Percentiles rank a stretch among this genome's conserved stretches.
Evolutionary conservation across 2,888 invertebrate genomes (phyloP).

Genomic region (Parapristionchus giblindavisi): DNA sequence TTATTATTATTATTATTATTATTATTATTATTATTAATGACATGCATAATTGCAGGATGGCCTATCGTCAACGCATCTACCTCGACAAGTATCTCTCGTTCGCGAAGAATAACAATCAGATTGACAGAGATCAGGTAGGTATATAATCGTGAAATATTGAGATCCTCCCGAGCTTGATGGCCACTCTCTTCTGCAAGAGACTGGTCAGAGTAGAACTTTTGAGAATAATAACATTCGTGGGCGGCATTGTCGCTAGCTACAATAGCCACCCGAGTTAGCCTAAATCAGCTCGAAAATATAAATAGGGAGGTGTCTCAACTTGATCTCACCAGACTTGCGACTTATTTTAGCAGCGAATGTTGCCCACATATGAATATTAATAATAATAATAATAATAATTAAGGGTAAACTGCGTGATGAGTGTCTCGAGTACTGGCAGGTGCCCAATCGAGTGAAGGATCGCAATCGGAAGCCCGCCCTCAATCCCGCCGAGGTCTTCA

Average conservation of each 20-base stretch:
- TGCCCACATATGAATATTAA: no score
- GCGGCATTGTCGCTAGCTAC: no score
- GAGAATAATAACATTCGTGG: no score
- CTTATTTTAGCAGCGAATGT: no score
- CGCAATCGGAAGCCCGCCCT: constrained; percentile 5
- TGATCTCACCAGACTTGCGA: no score
- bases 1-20: neutral
- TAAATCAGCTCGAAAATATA: no score
- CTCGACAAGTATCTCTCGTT: constrained; percentile 66
- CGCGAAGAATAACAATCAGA: constrained; percentile 61
- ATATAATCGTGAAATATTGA: neutral
- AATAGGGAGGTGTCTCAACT: no score
- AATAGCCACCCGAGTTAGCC: no score
- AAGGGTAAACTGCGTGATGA: constrained; percentile 60
- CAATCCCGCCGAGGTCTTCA: neutral
- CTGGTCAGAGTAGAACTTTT: no score
- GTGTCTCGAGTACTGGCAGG: constrained; percentile 65
- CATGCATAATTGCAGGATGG: constrained; percentile 45
- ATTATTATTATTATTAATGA: neutral
- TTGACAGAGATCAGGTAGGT: constrained; percentile 62
- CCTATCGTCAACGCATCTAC: constrained; percentile 63
- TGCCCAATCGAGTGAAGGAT: constrained; percentile 55
- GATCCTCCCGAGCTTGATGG: neutral
- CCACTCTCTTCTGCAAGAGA: neutral
- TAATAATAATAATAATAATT: no score